phyloP scores from a whole-genome alignment of 1,140 invertebrate species.

The Atopsyche davidsoni region DNA sequence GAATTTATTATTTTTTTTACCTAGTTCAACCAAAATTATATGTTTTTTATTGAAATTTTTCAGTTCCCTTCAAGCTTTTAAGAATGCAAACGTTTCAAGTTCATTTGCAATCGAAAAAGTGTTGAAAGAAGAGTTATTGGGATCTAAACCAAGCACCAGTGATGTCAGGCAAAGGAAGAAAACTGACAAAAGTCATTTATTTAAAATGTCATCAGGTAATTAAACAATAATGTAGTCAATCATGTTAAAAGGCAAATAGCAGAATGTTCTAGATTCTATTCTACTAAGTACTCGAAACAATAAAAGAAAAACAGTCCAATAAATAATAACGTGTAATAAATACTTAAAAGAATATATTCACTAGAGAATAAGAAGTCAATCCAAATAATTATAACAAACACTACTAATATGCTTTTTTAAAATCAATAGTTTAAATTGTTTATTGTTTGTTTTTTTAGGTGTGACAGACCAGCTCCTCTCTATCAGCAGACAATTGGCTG shows the following conservation, averaged over 20 bases:
- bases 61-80: constrained; percentile 65
- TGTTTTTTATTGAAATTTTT: too few relatives aligned
- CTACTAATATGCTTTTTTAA: too few relatives aligned
- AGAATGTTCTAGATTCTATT: too few relatives aligned
- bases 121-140: constrained; percentile 62
- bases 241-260: too few relatives aligned
- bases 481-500: constrained; percentile 76
- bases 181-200: constrained; percentile 57
- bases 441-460: constrained; percentile 36
- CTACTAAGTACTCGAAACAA: too few relatives aligned
- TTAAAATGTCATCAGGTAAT: constrained; percentile 55
- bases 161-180: constrained; percentile 55
- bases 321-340: neutral
- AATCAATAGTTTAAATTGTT: neutral
- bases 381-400: too few relatives aligned
- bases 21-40: constrained; percentile 2
- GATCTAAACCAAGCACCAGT: constrained; percentile 51
- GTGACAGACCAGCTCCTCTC: constrained; percentile 79
- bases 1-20: constrained; percentile 13
- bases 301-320: too few relatives aligned
- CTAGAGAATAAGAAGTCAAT: neutral
- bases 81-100: constrained; percentile 68
- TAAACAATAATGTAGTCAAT: too few relatives aligned
- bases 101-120: constrained; percentile 69
- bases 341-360: neutral